These are phyloP conservation scores for Aporrectodea caliginosa DNA, from an alignment of 1,140 invertebrate species.

Conservation along the genomic window DNA sequence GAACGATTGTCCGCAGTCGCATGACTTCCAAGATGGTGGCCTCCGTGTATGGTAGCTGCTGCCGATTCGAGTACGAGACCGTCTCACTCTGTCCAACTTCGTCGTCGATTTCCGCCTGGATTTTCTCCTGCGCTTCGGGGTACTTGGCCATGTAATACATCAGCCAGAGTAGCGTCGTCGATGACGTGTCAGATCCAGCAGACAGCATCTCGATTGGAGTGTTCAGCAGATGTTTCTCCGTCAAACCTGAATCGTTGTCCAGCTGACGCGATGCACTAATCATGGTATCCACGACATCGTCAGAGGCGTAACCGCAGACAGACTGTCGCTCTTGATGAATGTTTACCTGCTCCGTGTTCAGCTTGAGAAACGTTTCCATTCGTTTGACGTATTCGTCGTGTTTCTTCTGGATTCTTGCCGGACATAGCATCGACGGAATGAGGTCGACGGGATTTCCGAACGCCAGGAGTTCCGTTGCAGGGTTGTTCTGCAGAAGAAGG, in stretches of 20 bases:
- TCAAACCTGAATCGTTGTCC: neutral
- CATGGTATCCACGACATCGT: slow-evolving; percentile 8
- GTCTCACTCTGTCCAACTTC: slow-evolving; percentile 40
- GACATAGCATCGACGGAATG: slow-evolving; percentile 8
- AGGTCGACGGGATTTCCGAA: slow-evolving; percentile 27
- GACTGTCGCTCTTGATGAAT: neutral
- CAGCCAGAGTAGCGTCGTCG: slow-evolving; percentile 49
- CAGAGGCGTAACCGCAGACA: neutral
- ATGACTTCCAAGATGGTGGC: slow-evolving; percentile 43
- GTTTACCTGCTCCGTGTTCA: neutral
- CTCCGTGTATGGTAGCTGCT: slow-evolving; percentile 41
- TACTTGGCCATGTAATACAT: slow-evolving; percentile 43
- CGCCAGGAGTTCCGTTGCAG: slow-evolving; percentile 24
- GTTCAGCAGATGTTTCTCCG: slow-evolving; percentile 32
- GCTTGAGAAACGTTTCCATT: slow-evolving; percentile 4
- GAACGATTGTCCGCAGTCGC: slow-evolving; percentile 41
- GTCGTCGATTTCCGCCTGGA: slow-evolving; percentile 46
- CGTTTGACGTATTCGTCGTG: slow-evolving; percentile 5
- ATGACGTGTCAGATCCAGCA: slow-evolving; percentile 51
- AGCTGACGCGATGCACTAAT: neutral
- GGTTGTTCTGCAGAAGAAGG: slow-evolving; percentile 14
- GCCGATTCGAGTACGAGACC: slow-evolving; percentile 36
- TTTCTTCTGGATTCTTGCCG: neutral
- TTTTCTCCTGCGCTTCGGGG: slow-evolving; percentile 50
- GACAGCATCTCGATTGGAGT: slow-evolving; percentile 41